Percentiles rank a stretch among this genome's conserved stretches.
phyloP scores from a whole-genome alignment of 2,113 vertebrate species.

The Xiphophorus couchianus region DNA sequence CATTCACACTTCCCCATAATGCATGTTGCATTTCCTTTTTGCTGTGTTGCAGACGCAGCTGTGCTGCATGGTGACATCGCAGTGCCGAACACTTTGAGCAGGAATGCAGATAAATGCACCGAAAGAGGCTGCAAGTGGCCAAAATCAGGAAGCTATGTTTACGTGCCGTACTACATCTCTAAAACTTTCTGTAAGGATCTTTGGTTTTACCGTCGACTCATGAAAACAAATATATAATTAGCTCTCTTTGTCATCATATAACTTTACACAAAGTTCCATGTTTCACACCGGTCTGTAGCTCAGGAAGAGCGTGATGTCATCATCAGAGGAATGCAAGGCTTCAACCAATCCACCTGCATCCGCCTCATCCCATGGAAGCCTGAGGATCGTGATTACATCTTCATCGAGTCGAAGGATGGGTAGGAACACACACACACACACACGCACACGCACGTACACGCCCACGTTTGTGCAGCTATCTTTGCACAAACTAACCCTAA shows the following conservation, averaged over 20 bases:
- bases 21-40: neutral
- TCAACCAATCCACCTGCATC: conserved; percentile 45
- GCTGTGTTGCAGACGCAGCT: neutral
- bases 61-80: conserved; percentile 6
- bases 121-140: conserved; percentile 9
- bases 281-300: neutral
- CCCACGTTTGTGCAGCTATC: too few species aligned
- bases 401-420: conserved; percentile 44
- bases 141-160: neutral
- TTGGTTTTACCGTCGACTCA: neutral
- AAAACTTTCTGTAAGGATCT: neutral
- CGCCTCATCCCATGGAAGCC: conserved; percentile 20
- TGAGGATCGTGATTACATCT: neutral
- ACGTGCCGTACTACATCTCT: conserved; percentile 7
- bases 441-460: neutral
- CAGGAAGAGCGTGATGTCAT: conserved; percentile 7
- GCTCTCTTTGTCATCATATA: neutral
- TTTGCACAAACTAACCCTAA: too few species aligned
- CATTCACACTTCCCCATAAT: neutral
- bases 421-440: conserved; percentile 17
- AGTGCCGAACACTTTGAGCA: neutral
- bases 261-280: too few species aligned
- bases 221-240: neutral
- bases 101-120: conserved; percentile 13
- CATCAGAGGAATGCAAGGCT: conserved; percentile 19